phyloP scores from a whole-genome alignment of 2,888 invertebrate species.

The Clusia tigrina region DNA sequence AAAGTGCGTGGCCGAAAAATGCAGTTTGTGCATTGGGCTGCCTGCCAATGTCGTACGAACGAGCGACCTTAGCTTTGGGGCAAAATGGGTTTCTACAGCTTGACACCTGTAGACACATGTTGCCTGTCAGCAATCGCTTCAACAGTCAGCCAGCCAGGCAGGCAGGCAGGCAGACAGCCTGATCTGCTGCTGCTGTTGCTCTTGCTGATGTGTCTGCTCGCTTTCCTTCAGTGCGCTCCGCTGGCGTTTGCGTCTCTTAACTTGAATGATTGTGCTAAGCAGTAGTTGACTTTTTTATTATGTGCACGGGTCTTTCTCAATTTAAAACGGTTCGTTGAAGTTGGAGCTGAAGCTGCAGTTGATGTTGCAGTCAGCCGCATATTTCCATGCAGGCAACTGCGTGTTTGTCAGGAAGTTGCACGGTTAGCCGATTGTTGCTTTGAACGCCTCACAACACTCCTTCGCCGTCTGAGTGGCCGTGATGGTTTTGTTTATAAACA shows the following conservation, averaged over 20 bases:
- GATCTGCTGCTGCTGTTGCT: not conserved
- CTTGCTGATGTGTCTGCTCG: not conserved
- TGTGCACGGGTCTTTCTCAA: constrained; percentile 25
- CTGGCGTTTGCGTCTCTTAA: not conserved
- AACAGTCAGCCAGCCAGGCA: too few relatives aligned
- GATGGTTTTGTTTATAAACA: constrained; percentile 8
- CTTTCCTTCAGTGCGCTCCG: not conserved
- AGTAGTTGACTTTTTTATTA: not conserved
- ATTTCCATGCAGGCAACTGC: too few relatives aligned
- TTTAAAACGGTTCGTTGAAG: constrained; percentile 19
- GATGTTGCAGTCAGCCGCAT: not conserved
- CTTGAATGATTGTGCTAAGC: not conserved
- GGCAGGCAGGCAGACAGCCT: constrained; percentile 4
- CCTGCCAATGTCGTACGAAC: not conserved
- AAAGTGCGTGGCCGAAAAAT: constrained; percentile 24
- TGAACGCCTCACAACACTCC: not conserved
- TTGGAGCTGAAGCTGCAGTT: constrained; percentile 18
- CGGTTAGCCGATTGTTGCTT: not conserved
- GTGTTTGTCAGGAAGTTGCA: too few relatives aligned
- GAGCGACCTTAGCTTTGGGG: constrained; percentile 5
- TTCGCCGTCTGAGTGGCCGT: too few relatives aligned
- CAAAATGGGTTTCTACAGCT: constrained; percentile 5
- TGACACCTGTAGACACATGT: constrained; percentile 27
- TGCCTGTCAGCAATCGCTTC: too few relatives aligned
- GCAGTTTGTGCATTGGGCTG: constrained; percentile 9